Percentiles rank a stretch among this genome's conserved stretches.
phyloP scores from a whole-genome alignment of 2,888 invertebrate genomes.

The Linnaemya tessellans region DNA sequence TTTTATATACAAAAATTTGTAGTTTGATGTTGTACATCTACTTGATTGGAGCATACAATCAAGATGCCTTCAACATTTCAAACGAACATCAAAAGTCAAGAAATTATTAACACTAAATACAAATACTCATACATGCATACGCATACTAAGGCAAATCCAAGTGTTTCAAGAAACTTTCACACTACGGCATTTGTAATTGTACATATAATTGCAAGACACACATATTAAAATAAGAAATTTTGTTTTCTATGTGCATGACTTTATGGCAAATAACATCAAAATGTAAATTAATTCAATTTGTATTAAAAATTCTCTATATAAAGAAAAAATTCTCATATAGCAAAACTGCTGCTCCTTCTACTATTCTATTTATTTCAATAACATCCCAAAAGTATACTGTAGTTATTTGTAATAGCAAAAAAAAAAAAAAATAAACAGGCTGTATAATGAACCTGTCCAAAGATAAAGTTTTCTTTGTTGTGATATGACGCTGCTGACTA shows the following conservation, averaged over 20 bases:
- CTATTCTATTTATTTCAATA: neutral
- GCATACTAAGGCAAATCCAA: neutral
- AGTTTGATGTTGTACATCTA: constrained; percentile 3
- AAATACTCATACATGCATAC: constrained; percentile 1
- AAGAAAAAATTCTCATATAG: constrained; percentile 5
- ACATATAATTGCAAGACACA: no score
- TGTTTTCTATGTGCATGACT: neutral
- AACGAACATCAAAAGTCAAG: constrained; percentile 63
- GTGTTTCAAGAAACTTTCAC: neutral
- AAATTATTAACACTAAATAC: constrained; percentile 53
- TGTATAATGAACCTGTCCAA: constrained; percentile 54
- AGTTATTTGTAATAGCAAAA: constrained; percentile 11
- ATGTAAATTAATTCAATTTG: constrained; percentile 74
- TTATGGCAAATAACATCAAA: constrained; percentile 47
- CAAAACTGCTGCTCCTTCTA: neutral
- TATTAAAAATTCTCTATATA: constrained; percentile 45
- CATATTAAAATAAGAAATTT: constrained; percentile 29
- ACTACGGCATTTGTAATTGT: constrained; percentile 1
- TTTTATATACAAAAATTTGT: neutral
- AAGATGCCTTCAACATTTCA: constrained; percentile 27
- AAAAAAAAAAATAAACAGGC: constrained; percentile 28
- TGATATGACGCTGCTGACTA: constrained; percentile 15
- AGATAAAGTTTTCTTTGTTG: constrained; percentile 4
- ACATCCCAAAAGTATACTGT: constrained; percentile 26
- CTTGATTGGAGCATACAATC: neutral